A percentile compares a stretch with the other conserved stretches of the same genome.
Evolutionary conservation across 2,113 vertebrate species (phyloP).

Genomic region (Grallaria varia): DNA sequence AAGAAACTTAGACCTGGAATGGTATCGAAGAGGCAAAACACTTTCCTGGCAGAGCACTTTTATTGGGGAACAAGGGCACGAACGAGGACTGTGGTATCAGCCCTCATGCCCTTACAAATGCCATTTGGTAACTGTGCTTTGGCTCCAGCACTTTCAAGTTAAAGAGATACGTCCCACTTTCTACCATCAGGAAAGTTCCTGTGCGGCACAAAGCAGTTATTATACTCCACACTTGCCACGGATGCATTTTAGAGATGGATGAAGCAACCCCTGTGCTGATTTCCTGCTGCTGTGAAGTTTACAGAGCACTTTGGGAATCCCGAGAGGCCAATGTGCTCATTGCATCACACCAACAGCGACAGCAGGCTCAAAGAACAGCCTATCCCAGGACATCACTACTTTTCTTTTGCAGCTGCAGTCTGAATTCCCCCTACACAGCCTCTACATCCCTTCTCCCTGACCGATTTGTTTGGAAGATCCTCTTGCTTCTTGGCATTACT

Average conservation of each 20-base stretch:
- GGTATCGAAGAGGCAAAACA: background rate
- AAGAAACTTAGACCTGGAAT: background rate
- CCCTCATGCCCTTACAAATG: background rate
- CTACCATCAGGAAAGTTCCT: background rate
- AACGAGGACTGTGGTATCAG: background rate
- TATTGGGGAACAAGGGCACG: rapidly evolving
- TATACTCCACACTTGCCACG: background rate
- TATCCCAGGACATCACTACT: background rate
- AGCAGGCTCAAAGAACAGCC: background rate
- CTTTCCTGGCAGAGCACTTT: background rate
- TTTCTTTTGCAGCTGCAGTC: background rate
- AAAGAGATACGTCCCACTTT: background rate
- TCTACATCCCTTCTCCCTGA: background rate
- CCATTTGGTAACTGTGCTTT: background rate
- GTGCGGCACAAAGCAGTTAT: background rate
- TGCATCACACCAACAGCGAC: background rate
- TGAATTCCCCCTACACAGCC: background rate
- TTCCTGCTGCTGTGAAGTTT: background rate
- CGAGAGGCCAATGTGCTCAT: background rate
- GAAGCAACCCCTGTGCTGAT: background rate
- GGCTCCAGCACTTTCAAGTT: background rate
- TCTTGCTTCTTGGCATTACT: background rate
- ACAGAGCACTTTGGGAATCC: conserved; percentile 1
- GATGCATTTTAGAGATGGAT: background rate
- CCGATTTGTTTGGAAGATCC: background rate